These are phyloP conservation scores for Cheirogaleus major DNA, from an alignment of 2,797 vertebrate genomes.

Conservation along the genomic window DNA sequence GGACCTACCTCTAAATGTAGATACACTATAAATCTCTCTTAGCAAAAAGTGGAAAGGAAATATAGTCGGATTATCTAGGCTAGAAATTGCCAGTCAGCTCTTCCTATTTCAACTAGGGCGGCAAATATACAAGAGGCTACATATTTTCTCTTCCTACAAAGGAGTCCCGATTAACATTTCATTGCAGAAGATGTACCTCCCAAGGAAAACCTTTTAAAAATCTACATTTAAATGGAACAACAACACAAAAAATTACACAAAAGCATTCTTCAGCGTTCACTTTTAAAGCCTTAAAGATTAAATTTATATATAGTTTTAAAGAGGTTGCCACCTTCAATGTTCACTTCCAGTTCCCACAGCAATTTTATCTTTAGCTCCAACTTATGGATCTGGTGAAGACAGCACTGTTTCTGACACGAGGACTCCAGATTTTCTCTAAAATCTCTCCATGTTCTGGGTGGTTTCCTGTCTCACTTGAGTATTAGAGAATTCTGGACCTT, in stretches of 20 bases:
- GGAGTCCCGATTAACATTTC: slow-evolving; percentile 79
- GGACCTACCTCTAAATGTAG: not conserved
- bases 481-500: slow-evolving; percentile 17
- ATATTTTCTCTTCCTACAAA: slow-evolving; percentile 81
- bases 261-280: slow-evolving; percentile 72
- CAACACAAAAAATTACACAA: slow-evolving; percentile 65
- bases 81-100: not conserved
- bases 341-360: slow-evolving; percentile 62
- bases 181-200: slow-evolving; percentile 73
- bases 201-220: slow-evolving; percentile 75
- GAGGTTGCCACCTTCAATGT: slow-evolving; percentile 66
- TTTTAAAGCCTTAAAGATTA: slow-evolving; percentile 78
- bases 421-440: slow-evolving; percentile 52
- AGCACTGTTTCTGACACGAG: slow-evolving; percentile 58
- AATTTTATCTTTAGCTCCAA: slow-evolving; percentile 75
- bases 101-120: slow-evolving; percentile 45
- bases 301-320: slow-evolving; percentile 80
- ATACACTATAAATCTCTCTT: not conserved
- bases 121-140: slow-evolving; percentile 70
- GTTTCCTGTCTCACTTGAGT: not conserved
- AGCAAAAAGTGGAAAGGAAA: slow-evolving; percentile 23
- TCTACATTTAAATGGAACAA: slow-evolving; percentile 82
- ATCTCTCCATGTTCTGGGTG: slow-evolving; percentile 36
- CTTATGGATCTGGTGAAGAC: slow-evolving; percentile 67
- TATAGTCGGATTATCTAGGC: not conserved